These are phyloP conservation scores for Amblyteles armatorius DNA, from an alignment of 2,888 invertebrate species.

Conservation along the genomic window DNA sequence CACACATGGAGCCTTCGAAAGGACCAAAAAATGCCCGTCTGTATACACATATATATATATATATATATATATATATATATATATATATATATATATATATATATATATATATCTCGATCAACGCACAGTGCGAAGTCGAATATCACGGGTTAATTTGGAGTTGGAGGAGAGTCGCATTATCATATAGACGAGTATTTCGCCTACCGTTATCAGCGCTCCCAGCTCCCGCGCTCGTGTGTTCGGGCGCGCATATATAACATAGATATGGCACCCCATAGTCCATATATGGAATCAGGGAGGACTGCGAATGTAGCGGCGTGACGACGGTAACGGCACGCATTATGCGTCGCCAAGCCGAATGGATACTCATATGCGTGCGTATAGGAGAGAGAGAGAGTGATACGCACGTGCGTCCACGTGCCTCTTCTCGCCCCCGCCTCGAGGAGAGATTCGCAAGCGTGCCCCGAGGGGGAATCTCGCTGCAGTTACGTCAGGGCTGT, in stretches of 20 bases:
- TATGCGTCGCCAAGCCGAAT: slow-evolving; percentile 40
- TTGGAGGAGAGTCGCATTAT: slow-evolving; percentile 76
- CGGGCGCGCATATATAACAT: slow-evolving; percentile 44
- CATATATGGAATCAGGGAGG: slow-evolving; percentile 17
- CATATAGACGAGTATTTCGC: slow-evolving; percentile 82
- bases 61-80: slow-evolving; percentile 1
- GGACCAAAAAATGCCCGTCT: neutral
- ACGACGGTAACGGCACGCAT: slow-evolving; percentile 20
- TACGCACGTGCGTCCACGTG: slow-evolving; percentile 79
- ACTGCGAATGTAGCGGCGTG: slow-evolving; percentile 42
- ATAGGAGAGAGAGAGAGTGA: slow-evolving; percentile 38
- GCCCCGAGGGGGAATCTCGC: slow-evolving; percentile 63
- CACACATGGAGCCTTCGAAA: neutral
- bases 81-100: neutral
- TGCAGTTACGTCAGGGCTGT: slow-evolving; percentile 41
- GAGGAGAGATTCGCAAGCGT: slow-evolving; percentile 44
- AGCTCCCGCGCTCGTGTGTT: slow-evolving; percentile 43
- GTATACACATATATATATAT: neutral
- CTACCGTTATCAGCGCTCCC: slow-evolving; percentile 77
- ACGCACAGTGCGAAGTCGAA: slow-evolving; percentile 54
- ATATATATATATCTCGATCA: slow-evolving; percentile 39
- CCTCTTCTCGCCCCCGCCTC: slow-evolving; percentile 50
- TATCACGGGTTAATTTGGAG: slow-evolving; percentile 79
- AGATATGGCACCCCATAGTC: slow-evolving; percentile 24
- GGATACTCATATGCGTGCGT: slow-evolving; percentile 31